Evolutionary conservation across 1,140 invertebrate species (phyloP).

Genomic region (Trypoxylus dichotomus): DNA sequence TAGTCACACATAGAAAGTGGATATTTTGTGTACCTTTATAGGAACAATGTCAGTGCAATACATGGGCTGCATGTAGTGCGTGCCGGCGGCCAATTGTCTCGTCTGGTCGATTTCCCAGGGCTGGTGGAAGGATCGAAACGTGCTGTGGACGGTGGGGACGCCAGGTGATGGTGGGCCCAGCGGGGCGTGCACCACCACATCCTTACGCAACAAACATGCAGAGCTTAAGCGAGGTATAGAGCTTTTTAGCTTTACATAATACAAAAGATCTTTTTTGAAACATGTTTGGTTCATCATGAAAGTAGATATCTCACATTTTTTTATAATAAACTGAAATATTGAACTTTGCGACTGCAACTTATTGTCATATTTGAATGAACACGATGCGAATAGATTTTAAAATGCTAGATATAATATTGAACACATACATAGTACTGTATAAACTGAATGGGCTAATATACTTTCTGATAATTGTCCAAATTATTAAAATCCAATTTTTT

Average conservation of each 20-base stretch:
- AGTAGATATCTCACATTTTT: slow-evolving; percentile 4
- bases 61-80: slow-evolving; percentile 52
- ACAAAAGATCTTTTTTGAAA: not conserved
- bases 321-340: not conserved
- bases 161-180: slow-evolving; percentile 50
- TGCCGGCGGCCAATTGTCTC: slow-evolving; percentile 53
- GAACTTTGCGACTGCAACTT: not conserved
- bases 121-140: slow-evolving; percentile 60
- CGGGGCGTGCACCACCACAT: slow-evolving; percentile 54
- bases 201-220: slow-evolving; percentile 54
- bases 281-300: not conserved
- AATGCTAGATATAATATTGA: too few species aligned
- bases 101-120: slow-evolving; percentile 60
- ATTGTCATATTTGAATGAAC: too few species aligned
- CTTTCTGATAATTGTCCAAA: too few species aligned
- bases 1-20: slow-evolving; percentile 39
- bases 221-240: slow-evolving; percentile 47
- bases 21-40: slow-evolving; percentile 64
- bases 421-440: too few species aligned
- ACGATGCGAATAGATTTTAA: too few species aligned
- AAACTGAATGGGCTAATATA: too few species aligned
- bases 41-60: slow-evolving; percentile 69
- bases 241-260: slow-evolving; percentile 8
- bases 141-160: slow-evolving; percentile 54
- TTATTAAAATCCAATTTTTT: too few species aligned